Evolutionary conservation across 2,113 vertebrate species (phyloP).

Genomic region (Nipponia nippon): DNA sequence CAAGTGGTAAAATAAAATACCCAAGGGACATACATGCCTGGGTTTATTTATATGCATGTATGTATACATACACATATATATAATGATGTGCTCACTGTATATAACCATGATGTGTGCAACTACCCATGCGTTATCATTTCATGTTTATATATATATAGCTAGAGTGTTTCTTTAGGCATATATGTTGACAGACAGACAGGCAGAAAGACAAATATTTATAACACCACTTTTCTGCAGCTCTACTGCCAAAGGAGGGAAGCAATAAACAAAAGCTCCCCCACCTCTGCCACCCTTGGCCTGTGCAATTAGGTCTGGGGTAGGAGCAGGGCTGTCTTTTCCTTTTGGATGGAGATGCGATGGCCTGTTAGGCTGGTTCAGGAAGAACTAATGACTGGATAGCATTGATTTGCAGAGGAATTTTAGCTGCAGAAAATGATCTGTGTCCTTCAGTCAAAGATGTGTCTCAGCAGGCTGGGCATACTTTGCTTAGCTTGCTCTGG

Average conservation of each 20-base stretch:
- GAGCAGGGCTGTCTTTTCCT: not conserved
- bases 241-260: not conserved
- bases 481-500: not conserved
- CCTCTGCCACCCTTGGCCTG: not conserved
- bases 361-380: not conserved
- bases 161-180: not conserved
- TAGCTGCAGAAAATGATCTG: not conserved
- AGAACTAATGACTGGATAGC: not conserved
- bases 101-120: not conserved
- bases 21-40: not conserved
- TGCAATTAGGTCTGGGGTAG: not conserved
- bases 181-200: not conserved
- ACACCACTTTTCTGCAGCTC: not conserved
- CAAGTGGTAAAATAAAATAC: slow-evolving; percentile 18
- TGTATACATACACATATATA: not conserved
- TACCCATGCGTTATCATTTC: not conserved
- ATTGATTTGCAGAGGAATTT: slow-evolving; percentile 24
- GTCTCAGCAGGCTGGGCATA: not conserved
- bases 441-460: not conserved
- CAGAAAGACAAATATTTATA: slow-evolving; percentile 48
- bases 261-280: not conserved
- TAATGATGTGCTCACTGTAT: not conserved
- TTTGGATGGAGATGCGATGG: not conserved
- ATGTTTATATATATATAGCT: not conserved
- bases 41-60: not conserved